Percentiles rank a stretch among this genome's conserved stretches.
Conservation (phyloP, 2,888 invertebrate species). For the Agrochola lychnidis region DNA sequence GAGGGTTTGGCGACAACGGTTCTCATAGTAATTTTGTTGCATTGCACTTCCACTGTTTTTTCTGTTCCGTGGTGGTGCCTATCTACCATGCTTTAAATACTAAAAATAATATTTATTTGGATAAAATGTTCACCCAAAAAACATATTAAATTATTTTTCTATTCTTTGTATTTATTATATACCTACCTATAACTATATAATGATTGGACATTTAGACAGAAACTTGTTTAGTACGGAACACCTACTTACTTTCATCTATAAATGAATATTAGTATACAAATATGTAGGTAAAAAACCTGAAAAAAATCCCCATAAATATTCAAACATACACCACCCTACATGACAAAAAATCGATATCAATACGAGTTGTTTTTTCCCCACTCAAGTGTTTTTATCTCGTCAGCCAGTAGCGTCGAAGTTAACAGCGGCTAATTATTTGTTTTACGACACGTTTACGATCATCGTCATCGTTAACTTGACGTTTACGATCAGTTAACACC, state of each 20-base stretch:
- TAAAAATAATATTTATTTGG: not conserved
- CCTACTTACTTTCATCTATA: not conserved
- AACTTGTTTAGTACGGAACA: not conserved
- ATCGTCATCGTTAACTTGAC: constrained; percentile 87
- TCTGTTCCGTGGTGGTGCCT: too few relatives aligned
- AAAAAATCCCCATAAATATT: constrained; percentile 9
- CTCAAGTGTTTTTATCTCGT: constrained; percentile 67
- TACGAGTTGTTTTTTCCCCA: constrained; percentile 52
- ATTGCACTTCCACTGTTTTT: too few relatives aligned
- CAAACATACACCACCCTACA: constrained; percentile 13
- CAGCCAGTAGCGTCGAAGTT: constrained; percentile 70
- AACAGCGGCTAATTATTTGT: constrained; percentile 86
- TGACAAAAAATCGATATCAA: constrained; percentile 31
- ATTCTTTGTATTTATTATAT: not conserved
- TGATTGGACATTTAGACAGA: not conserved
- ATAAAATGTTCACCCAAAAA: not conserved
- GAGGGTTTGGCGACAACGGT: too few relatives aligned
- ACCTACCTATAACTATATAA: not conserved
- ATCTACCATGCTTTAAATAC: not conserved
- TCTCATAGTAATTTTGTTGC: too few relatives aligned
- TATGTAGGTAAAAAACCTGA: not conserved
- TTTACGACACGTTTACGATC: constrained; percentile 89
- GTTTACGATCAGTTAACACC: constrained; percentile 88
- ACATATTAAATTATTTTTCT: not conserved
- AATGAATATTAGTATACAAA: not conserved